phyloP scores from a whole-genome alignment of 1,140 invertebrate genomes.

The Drosophila willistoni region DNA sequence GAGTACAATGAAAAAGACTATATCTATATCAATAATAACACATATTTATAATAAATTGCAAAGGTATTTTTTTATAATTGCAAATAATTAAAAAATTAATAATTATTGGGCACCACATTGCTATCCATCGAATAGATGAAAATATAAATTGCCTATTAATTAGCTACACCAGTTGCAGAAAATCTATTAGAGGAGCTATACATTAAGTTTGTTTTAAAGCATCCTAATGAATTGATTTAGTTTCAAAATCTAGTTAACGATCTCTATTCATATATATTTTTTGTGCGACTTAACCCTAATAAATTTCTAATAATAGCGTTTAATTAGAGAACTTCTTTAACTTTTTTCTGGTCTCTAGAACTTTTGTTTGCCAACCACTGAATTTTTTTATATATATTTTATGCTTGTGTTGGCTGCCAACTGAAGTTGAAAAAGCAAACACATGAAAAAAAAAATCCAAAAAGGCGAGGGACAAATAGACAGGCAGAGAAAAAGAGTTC shows the following conservation, averaged over 20 bases:
- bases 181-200: too few species aligned
- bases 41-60: too few species aligned
- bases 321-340: constrained; percentile 41
- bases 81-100: too few species aligned
- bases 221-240: background rate
- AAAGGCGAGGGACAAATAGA: constrained; percentile 21
- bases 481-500: constrained; percentile 23
- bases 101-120: too few species aligned
- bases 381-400: constrained; percentile 63
- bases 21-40: too few species aligned
- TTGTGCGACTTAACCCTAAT: background rate
- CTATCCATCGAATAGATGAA: too few species aligned
- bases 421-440: constrained; percentile 62
- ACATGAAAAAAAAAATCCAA: constrained; percentile 27
- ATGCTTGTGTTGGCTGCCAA: constrained; percentile 64
- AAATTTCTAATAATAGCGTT: constrained; percentile 29
- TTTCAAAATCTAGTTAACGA: background rate
- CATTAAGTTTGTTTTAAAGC: background rate
- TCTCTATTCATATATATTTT: constrained; percentile 1
- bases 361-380: constrained; percentile 59
- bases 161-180: too few species aligned
- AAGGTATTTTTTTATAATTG: too few species aligned
- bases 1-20: too few species aligned
- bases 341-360: constrained; percentile 31
- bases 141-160: too few species aligned